Base-by-base conservation (phyloP, 2,888 invertebrate species). In the Pandemis heparana region DNA sequence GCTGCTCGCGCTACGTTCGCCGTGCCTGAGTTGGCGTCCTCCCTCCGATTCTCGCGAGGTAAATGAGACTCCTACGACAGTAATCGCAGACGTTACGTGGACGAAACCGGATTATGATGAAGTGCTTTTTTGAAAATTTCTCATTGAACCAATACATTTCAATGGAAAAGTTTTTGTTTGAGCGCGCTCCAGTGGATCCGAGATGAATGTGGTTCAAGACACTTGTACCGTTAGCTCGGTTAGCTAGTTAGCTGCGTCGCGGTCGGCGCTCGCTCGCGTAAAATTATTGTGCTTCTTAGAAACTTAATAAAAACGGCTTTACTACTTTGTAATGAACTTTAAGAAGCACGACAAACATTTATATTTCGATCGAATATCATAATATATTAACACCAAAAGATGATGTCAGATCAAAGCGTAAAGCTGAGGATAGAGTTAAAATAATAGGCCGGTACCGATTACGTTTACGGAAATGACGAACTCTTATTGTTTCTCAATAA, bases 21-120 rank as follows among this genome's bases (percentile, higher is more conserved):
- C 88, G 87, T 89, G 89, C 89, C 88, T 87, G 88, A 89, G 88
- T 87, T 90, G 89, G 89, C 89, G 90, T 90, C 88, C 89, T 89
- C 90, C 89, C 89, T 89, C 88, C 85, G 87, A 85, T 86, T 89
- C 90, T 90, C 87, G 87, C 88, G 87, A 93, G 92, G 92, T 92
- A 92, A 91, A 89, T 89, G 87, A 87, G 86, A 87, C 89, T 90
- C 85, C 85, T 89, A 85, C 83, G 84, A 86, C 85, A 87, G 82
- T 86, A 83, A 87, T 87, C 86, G 89, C 87, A 87, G 90, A 92
- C 90, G 91, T 92, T 90, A 92, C 90, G 91, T 92, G 89, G 89
- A 87, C 86, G 84, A 80, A 89, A 91, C 90, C 89, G 90, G 89
- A 88, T 88, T 85, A 86, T 85, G 85, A 85, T 89, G 86, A 84